Percentiles rank a stretch among this genome's conserved stretches.
Evolutionary conservation across 2,888 invertebrate species (phyloP).

Genomic region (Colletes collaris): DNA sequence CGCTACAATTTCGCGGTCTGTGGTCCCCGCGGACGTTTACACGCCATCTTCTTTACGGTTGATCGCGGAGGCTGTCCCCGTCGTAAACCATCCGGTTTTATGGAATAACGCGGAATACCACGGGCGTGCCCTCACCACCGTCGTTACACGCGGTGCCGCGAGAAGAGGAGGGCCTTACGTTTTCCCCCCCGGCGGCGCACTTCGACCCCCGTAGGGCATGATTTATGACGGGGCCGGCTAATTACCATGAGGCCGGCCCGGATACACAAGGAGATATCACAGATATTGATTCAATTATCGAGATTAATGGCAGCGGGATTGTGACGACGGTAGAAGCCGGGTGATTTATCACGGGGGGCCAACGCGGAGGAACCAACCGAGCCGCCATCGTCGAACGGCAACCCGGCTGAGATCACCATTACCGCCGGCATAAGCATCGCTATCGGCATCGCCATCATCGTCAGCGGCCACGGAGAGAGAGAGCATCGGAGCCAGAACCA

Average conservation of each 20-base stretch:
- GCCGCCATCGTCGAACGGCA: conserved; percentile 16
- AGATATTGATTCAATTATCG: conserved; percentile 81
- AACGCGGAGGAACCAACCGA: conserved; percentile 37
- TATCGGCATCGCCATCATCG: conserved; percentile 41
- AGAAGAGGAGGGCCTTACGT: not conserved
- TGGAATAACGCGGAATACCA: conserved; percentile 8
- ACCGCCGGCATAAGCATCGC: conserved; percentile 11
- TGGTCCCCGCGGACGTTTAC: not conserved
- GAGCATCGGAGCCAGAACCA: conserved; percentile 1
- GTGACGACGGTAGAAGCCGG: conserved; percentile 58
- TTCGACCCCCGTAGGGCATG: conserved; percentile 63
- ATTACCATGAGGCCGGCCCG: conserved; percentile 70
- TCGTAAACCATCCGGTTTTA: conserved; percentile 43
- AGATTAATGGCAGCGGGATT: conserved; percentile 78
- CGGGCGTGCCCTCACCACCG: conserved; percentile 11
- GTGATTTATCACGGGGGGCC: conserved; percentile 69
- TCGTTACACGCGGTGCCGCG: not conserved
- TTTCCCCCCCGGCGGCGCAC: conserved; percentile 17
- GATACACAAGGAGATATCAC: conserved; percentile 70
- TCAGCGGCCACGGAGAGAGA: conserved; percentile 27
- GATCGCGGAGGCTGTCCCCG: not conserved
- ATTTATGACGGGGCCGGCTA: conserved; percentile 71
- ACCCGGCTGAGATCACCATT: conserved; percentile 43
- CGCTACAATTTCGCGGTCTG: not conserved
- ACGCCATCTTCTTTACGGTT: conserved; percentile 3